Evolutionary conservation across 2,888 invertebrate species (phyloP).

Genomic region (Drosophila merina): DNA sequence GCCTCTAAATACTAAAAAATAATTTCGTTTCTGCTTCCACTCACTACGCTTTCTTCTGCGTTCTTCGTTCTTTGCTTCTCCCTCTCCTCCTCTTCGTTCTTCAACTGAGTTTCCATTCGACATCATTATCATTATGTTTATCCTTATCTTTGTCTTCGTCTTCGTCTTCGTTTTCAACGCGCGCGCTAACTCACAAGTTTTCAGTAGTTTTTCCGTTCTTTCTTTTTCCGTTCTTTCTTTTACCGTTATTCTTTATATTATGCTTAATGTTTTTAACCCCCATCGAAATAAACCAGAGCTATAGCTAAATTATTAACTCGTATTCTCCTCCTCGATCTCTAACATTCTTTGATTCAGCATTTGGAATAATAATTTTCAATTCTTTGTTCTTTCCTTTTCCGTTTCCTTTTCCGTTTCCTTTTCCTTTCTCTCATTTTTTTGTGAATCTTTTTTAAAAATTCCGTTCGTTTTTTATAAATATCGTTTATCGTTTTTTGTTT

Average conservation of each 20-base stretch:
- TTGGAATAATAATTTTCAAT: slow-evolving; percentile 62
- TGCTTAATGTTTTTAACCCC: slow-evolving; percentile 32
- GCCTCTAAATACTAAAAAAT: slow-evolving; percentile 83
- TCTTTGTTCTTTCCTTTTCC: slow-evolving; percentile 30
- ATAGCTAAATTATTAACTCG: slow-evolving; percentile 38
- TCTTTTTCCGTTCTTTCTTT: slow-evolving; percentile 23
- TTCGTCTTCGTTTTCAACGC: slow-evolving; percentile 60
- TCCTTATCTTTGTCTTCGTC: slow-evolving; percentile 47
- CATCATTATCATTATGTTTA: slow-evolving; percentile 40
- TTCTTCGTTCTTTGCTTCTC: not conserved
- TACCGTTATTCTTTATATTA: slow-evolving; percentile 15
- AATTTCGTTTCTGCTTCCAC: slow-evolving; percentile 60
- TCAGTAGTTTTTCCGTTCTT: slow-evolving; percentile 31
- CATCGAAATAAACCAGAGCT: slow-evolving; percentile 39
- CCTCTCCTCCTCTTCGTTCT: not conserved
- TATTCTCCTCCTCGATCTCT: slow-evolving; percentile 4
- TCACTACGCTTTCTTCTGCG: slow-evolving; percentile 3
- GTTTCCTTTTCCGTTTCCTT: slow-evolving; percentile 25
- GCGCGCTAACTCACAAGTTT: slow-evolving; percentile 63
- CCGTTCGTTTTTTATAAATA: slow-evolving; percentile 56
- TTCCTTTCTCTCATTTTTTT: slow-evolving; percentile 17
- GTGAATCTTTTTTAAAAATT: slow-evolving; percentile 73
- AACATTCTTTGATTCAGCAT: slow-evolving; percentile 59
- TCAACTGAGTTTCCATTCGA: slow-evolving; percentile 36
- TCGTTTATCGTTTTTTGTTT: slow-evolving; percentile 8